These are phyloP conservation scores for Philotrypesis tridentata DNA, from an alignment of 1,140 invertebrate genomes.

Conservation along the genomic window DNA sequence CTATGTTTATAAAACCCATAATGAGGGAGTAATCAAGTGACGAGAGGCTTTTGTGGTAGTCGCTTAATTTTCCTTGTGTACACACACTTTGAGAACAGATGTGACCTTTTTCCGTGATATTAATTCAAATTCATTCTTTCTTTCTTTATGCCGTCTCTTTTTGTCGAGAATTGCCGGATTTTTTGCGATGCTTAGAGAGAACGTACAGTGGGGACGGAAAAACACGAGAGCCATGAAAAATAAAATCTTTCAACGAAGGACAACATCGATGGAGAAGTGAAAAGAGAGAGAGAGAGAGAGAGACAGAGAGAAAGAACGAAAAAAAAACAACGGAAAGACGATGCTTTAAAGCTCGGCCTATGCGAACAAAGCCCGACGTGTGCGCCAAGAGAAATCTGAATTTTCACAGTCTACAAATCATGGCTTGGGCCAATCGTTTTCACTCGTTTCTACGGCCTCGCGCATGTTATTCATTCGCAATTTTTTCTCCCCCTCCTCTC, in stretches of 20 bases:
- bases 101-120: no score
- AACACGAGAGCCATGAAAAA: neutral
- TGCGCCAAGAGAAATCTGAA: neutral
- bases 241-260: neutral
- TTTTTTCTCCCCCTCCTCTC: neutral
- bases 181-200: neutral
- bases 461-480: conserved; percentile 6
- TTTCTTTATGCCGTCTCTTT: no score
- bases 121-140: no score
- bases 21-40: no score
- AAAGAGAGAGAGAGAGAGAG: no score
- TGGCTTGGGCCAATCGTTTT: conserved; percentile 10
- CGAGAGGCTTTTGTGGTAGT: no score
- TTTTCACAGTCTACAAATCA: conserved; percentile 18
- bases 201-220: neutral
- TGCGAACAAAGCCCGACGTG: conserved; percentile 2
- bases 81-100: no score
- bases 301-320: neutral
- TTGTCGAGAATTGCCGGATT: no score
- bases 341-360: neutral
- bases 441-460: neutral
- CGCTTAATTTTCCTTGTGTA: no score
- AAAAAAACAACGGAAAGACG: neutral
- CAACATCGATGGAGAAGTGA: neutral
- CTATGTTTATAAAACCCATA: no score